Conservation (phyloP, 1,140 invertebrate species). For the Chymomyza costata region DNA sequence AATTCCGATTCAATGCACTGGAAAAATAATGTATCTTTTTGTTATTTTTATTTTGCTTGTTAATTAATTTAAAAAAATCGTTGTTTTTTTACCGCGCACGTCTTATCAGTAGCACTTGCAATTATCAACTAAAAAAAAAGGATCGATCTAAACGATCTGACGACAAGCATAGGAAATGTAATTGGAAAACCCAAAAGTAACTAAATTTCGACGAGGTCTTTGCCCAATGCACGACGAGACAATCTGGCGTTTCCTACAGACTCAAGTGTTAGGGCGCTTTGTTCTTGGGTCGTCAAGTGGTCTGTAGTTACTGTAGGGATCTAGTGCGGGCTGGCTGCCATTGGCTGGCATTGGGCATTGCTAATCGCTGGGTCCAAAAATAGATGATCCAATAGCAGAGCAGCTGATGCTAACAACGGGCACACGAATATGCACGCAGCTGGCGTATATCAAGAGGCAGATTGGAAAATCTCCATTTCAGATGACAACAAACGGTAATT, state of each 20-base stretch:
- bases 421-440: slow-evolving; percentile 27
- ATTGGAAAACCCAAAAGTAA: too few species aligned
- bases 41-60: too few species aligned
- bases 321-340: neutral
- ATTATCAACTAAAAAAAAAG: slow-evolving; percentile 50
- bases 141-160: too few species aligned
- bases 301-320: slow-evolving; percentile 11
- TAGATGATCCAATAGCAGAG: slow-evolving; percentile 51
- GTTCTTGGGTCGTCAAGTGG: slow-evolving; percentile 53
- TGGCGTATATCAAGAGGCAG: slow-evolving; percentile 39
- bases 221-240: slow-evolving; percentile 26
- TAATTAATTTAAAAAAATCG: too few species aligned
- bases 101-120: slow-evolving; percentile 16
- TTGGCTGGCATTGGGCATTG: slow-evolving; percentile 58
- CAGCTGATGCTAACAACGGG: too few species aligned
- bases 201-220: too few species aligned
- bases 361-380: slow-evolving; percentile 61
- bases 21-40: too few species aligned
- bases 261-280: too few species aligned
- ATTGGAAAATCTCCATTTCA: neutral
- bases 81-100: slow-evolving; percentile 3
- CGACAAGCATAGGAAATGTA: too few species aligned
- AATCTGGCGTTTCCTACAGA: slow-evolving; percentile 33
- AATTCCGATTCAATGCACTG: too few species aligned
- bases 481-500: slow-evolving; percentile 12